Evolutionary conservation across 2,888 invertebrate genomes (phyloP).

Genomic region (Caenorhabditis japonica): DNA sequence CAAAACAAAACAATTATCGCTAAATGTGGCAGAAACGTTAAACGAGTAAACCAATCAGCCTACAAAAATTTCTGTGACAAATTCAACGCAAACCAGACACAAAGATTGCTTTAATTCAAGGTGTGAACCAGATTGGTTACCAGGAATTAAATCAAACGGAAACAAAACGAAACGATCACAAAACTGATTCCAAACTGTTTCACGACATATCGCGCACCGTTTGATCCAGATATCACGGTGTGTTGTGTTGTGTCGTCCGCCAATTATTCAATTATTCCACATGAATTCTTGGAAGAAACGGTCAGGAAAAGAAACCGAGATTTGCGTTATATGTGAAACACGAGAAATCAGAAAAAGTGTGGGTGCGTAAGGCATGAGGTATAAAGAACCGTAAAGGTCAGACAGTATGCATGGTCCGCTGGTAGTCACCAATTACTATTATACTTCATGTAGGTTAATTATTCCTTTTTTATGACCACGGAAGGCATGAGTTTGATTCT

Average conservation of each 20-base stretch:
- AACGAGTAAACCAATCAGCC: too few relatives aligned
- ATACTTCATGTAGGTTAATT: background rate
- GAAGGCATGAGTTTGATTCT: too few relatives aligned
- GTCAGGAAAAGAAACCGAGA: too few relatives aligned
- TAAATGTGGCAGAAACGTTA: too few relatives aligned
- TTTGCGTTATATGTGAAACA: constrained; percentile 3
- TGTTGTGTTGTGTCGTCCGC: too few relatives aligned
- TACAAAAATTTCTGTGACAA: too few relatives aligned
- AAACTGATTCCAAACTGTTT: constrained; percentile 20
- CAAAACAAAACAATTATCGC: too few relatives aligned
- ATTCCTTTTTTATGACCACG: too few relatives aligned
- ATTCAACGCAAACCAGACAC: too few relatives aligned
- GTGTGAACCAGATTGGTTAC: constrained; percentile 6
- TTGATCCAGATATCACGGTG: constrained; percentile 21
- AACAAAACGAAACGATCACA: background rate
- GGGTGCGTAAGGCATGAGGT: background rate
- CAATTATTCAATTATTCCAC: constrained; percentile 52
- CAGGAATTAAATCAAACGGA: background rate
- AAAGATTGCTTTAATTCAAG: background rate
- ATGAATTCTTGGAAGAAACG: constrained; percentile 20
- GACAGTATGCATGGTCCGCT: constrained; percentile 18
- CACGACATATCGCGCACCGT: constrained; percentile 1
- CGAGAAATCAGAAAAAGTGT: constrained; percentile 14
- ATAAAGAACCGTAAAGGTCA: constrained; percentile 10
- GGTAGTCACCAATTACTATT: constrained; percentile 27